phyloP scores from a whole-genome alignment of 2,113 vertebrate genomes.

The Oreotrochilus melanogaster region DNA sequence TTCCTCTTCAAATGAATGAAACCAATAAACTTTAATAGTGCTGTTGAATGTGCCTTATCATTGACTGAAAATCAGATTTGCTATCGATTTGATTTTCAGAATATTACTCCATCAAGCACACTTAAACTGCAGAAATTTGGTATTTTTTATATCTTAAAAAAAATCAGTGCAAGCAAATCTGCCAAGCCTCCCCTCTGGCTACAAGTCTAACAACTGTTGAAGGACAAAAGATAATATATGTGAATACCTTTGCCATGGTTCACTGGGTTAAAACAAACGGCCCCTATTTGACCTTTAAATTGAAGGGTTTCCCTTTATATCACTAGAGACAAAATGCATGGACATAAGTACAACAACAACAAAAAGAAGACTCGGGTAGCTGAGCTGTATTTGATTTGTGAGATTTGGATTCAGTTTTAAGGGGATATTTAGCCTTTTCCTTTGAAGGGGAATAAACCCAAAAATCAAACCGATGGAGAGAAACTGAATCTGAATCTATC shows the following conservation, averaged over 20 bases:
- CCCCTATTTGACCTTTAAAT: slow-evolving; percentile 80
- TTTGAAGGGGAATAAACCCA: slow-evolving; percentile 29
- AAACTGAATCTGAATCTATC: slow-evolving; percentile 64
- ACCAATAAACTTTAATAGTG: slow-evolving; percentile 48
- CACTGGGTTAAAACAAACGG: slow-evolving; percentile 78
- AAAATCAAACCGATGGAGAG: slow-evolving; percentile 74
- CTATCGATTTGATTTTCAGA: slow-evolving; percentile 61
- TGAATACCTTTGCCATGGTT: slow-evolving; percentile 76
- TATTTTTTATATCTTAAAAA: slow-evolving; percentile 57
- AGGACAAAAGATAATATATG: slow-evolving; percentile 80
- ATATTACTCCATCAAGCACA: slow-evolving; percentile 61
- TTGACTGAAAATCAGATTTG: slow-evolving; percentile 58
- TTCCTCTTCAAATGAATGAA: slow-evolving; percentile 50
- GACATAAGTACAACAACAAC: slow-evolving; percentile 61
- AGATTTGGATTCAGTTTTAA: slow-evolving; percentile 69
- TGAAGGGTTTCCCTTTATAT: slow-evolving; percentile 76
- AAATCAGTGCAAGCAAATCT: slow-evolving; percentile 50
- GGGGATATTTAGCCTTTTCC: slow-evolving; percentile 40
- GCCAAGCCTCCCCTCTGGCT: slow-evolving; percentile 68
- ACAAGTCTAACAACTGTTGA: slow-evolving; percentile 81
- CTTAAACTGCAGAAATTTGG: slow-evolving; percentile 53
- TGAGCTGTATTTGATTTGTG: slow-evolving; percentile 61
- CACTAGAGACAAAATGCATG: slow-evolving; percentile 64
- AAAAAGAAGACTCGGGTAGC: slow-evolving; percentile 2
- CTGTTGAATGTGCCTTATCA: slow-evolving; percentile 36